These are phyloP conservation scores for Aquatica leii DNA, from an alignment of 2,888 invertebrate genomes.

Conservation along the genomic window DNA sequence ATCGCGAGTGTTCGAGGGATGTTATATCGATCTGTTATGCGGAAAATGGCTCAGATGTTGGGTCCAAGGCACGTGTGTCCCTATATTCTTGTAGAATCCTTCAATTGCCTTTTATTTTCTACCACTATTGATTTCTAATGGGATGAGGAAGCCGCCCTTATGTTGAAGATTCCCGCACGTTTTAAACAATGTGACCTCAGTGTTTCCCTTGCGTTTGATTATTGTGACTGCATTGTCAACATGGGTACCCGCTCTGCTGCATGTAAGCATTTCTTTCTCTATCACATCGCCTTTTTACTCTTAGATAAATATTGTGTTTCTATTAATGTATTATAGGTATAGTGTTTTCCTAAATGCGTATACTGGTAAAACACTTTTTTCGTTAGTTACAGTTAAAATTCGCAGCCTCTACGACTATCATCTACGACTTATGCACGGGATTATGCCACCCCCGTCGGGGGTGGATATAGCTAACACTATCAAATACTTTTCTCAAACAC, in stretches of 20 bases:
- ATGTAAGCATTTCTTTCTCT: constrained; percentile 72
- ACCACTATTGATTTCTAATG: constrained; percentile 60
- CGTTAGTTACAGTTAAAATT: constrained; percentile 95
- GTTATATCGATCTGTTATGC: constrained; percentile 56
- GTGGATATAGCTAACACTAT: constrained; percentile 96
- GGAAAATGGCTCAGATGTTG: constrained; percentile 51
- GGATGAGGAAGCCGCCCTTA: constrained; percentile 61
- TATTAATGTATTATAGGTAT: neutral
- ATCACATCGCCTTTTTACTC: constrained; percentile 21
- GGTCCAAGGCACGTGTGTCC: constrained; percentile 56
- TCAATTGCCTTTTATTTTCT: constrained; percentile 58
- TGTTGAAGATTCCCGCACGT: constrained; percentile 64
- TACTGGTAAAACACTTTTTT: constrained; percentile 9
- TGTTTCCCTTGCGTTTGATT: constrained; percentile 64
- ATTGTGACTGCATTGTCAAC: constrained; percentile 67
- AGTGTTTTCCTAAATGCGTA: too few species aligned
- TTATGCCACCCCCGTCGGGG: constrained; percentile 92
- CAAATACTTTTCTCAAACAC: constrained; percentile 97
- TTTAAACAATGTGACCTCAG: constrained; percentile 64
- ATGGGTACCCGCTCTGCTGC: constrained; percentile 95
- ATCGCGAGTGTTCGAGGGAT: constrained; percentile 46
- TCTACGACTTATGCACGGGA: constrained; percentile 88
- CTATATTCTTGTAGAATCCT: constrained; percentile 59
- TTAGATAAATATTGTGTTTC: constrained; percentile 21
- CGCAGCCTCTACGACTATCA: constrained; percentile 97